These are phyloP conservation scores for Phylloscopus trochiloides DNA, from an alignment of 2,113 vertebrate genomes.

Conservation along the genomic window DNA sequence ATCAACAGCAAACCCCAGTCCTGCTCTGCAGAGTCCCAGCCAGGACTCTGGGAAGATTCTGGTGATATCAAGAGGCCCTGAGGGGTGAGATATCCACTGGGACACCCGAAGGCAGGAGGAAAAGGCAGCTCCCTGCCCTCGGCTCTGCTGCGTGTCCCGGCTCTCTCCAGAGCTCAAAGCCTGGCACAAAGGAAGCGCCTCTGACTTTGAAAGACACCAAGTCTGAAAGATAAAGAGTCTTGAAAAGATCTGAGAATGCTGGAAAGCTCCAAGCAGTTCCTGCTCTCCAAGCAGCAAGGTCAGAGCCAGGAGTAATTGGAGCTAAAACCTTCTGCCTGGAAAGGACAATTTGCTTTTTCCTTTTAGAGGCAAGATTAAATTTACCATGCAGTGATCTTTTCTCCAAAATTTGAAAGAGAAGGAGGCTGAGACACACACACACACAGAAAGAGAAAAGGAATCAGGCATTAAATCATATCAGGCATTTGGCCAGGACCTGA, in stretches of 20 bases:
- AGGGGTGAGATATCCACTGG: not conserved
- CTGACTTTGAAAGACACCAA: not conserved
- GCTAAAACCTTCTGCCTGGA: not conserved
- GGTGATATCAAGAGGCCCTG: not conserved
- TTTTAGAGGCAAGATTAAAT: not conserved
- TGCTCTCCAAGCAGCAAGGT: not conserved
- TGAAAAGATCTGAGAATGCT: not conserved
- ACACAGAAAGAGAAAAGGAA: not conserved
- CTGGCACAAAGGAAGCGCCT: fast-evolving
- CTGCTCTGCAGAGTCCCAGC: not conserved
- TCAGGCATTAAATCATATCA: not conserved
- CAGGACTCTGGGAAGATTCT: not conserved
- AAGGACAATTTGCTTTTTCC: not conserved
- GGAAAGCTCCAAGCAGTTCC: not conserved
- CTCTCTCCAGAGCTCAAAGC: not conserved
- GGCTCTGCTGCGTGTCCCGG: fast-evolving
- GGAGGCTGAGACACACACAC: not conserved
- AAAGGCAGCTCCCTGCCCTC: not conserved
- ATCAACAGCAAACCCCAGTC: fast-evolving
- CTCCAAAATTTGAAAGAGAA: not conserved
- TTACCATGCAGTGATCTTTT: not conserved
- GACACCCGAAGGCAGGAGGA: not conserved
- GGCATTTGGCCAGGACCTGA: not conserved
- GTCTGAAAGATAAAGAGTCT: not conserved
- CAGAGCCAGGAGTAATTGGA: not conserved